Percentiles rank a stretch among this genome's conserved stretches.
Evolutionary conservation across 1,140 invertebrate species (phyloP).

Genomic region (Colletes latitarsis): DNA sequence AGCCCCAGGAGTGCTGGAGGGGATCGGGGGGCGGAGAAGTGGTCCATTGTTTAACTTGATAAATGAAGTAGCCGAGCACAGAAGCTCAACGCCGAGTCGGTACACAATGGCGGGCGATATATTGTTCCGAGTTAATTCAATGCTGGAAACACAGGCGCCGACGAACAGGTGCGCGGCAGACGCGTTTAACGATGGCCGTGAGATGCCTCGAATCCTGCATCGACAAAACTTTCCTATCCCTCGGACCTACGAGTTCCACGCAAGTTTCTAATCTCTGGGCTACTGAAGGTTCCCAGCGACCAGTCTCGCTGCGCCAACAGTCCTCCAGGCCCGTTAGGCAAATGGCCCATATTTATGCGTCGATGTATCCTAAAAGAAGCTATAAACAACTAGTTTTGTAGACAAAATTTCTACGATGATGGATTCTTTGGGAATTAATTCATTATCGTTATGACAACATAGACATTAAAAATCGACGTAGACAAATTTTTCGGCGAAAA

Average conservation of each 20-base stretch:
- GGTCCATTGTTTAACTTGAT: slow-evolving; percentile 77
- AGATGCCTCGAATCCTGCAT: neutral
- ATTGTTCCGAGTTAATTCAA: slow-evolving; percentile 71
- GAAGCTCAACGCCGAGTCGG: slow-evolving; percentile 59
- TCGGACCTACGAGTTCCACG: neutral
- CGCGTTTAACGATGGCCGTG: neutral
- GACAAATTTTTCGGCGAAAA: no score
- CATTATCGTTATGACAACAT: no score
- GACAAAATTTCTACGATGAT: no score
- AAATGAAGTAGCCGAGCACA: slow-evolving; percentile 73
- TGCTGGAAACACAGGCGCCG: slow-evolving; percentile 49
- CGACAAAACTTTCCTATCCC: neutral
- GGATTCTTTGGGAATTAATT: no score
- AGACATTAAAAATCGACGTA: no score
- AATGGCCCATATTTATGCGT: no score
- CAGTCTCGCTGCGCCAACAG: no score
- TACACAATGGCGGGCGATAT: slow-evolving; percentile 70
- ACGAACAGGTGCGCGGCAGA: slow-evolving; percentile 33
- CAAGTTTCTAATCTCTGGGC: neutral
- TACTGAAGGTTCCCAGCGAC: neutral
- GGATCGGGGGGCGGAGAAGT: neutral
- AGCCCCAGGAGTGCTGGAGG: neutral
- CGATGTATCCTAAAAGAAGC: no score
- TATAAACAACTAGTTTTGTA: no score
- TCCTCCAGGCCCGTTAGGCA: no score